phyloP scores from a whole-genome alignment of 30 jellyfish, hydroid and myxozoan genomes.

The Mastigias papua region DNA sequence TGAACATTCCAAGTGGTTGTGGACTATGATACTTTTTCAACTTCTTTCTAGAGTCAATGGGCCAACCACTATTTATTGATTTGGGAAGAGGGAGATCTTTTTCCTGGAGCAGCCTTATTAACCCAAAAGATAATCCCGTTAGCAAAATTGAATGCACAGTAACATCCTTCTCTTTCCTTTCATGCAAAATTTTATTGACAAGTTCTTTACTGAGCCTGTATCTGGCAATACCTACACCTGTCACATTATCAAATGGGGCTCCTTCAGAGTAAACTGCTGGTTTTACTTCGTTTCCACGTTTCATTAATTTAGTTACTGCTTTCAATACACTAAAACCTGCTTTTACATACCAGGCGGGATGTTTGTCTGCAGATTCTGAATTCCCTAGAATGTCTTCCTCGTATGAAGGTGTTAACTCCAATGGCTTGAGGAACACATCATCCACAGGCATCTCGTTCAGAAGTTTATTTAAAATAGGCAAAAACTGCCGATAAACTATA shows the following conservation, averaged over 20 bases:
- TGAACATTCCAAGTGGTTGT: slow-evolving; percentile 58
- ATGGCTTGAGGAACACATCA: slow-evolving; percentile 33
- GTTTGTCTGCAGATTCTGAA: slow-evolving; percentile 21
- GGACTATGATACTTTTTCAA: slow-evolving; percentile 42
- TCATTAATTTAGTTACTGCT: not conserved
- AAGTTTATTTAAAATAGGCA: slow-evolving; percentile 35
- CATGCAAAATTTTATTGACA: slow-evolving; percentile 18
- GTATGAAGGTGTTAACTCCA: slow-evolving; percentile 30
- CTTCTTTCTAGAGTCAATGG: slow-evolving; percentile 55
- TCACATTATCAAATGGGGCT: slow-evolving; percentile 8
- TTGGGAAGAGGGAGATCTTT: slow-evolving; percentile 27
- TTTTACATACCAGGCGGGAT: slow-evolving; percentile 44
- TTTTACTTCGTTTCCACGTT: not conserved
- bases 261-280: slow-evolving; percentile 2
- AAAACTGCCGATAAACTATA: slow-evolving; percentile 37
- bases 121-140: slow-evolving; percentile 40
- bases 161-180: slow-evolving; percentile 37
- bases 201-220: not conserved
- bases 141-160: slow-evolving; percentile 52
- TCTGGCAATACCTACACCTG: slow-evolving; percentile 26
- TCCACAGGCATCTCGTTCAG: slow-evolving; percentile 26
- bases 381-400: slow-evolving; percentile 38
- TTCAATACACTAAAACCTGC: not conserved
- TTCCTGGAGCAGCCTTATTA: slow-evolving; percentile 9
- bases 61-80: slow-evolving; percentile 34